Percentiles rank a stretch among this genome's conserved stretches.
phyloP scores from a whole-genome alignment of 2,888 invertebrate genomes.

The Tubulanus polymorphus region DNA sequence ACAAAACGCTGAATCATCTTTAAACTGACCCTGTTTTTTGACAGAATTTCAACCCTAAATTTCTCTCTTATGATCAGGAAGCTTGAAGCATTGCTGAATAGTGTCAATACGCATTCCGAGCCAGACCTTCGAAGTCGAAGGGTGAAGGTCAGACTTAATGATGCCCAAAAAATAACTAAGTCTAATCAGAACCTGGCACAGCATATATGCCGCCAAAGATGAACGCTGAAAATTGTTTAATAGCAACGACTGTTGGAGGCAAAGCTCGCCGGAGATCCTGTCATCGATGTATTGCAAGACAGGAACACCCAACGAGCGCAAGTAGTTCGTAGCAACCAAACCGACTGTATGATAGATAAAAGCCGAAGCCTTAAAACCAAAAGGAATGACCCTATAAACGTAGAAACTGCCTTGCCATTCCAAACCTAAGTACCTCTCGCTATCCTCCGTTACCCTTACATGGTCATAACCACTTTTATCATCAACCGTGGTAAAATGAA shows the following conservation, averaged over 20 bases:
- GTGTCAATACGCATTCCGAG: too few relatives aligned
- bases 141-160: too few relatives aligned
- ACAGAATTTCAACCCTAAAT: conserved; percentile 13
- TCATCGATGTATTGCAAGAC: background rate
- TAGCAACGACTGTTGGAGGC: too few relatives aligned
- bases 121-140: too few relatives aligned
- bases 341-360: background rate
- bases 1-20: conserved; percentile 16
- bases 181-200: too few relatives aligned
- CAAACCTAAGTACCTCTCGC: background rate
- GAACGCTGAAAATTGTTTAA: too few relatives aligned
- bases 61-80: conserved; percentile 10
- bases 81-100: too few relatives aligned
- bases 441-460: background rate
- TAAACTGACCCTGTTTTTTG: conserved; percentile 4
- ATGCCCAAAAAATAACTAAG: too few relatives aligned
- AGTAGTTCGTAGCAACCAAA: background rate
- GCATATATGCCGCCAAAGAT: too few relatives aligned
- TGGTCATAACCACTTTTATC: background rate
- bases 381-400: background rate
- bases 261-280: background rate
- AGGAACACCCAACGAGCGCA: background rate
- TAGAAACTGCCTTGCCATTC: background rate
- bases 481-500: too few relatives aligned
- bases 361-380: background rate